Base-by-base conservation (phyloP, 2,113 vertebrate genomes). In the Archocentrus centrarchus region DNA sequence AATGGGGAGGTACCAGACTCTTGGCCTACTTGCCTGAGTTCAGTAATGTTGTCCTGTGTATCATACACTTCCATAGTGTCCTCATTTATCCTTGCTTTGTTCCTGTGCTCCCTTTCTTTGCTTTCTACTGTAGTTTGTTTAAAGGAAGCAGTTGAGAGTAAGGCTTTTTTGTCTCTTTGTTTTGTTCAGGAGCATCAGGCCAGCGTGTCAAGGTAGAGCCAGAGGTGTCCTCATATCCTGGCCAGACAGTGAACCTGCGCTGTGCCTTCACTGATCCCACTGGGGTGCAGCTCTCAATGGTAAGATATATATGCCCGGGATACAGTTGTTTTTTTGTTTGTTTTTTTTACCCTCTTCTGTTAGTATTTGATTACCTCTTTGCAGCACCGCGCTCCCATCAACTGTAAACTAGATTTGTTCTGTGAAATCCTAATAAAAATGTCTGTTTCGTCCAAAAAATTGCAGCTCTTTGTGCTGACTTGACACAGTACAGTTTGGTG, bases 181-280 rank as follows among this genome's bases (percentile, higher is more conserved):
- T 66, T 77, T n/a, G 58, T 63, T n/a, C 53, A 96, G 96, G 91
- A 37, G 84, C 39, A 1, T 60, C 68, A 5, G 94, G 95, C 84
- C 96, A 97, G 90, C 85, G 83, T 20, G 95, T 97, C 87, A 95
- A 92, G 80, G 96, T 96, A 59, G 93, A 93, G 3, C 76, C 93
- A 1, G 96, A 97, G 84, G 94, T 97, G 32, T 86, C 59, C 2
- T 97, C 96, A 0, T 94, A 86, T 79, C 94, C 97, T 2, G 97
- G 97, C 13, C 91, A 95, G 79, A 92, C 93, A 0, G 96, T 97
- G 78, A 92, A 84, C 77, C 84, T 98, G 47, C 96, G 95, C 0
- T 98, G 97, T 89, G 86, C 89, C 35, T 96, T 97, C n/a, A 73
- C 85, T 1, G 81, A 94, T 7, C 57, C 91, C 14, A 84, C 88